Percentiles rank a stretch among this genome's conserved stretches.
Evolutionary conservation across 2,888 invertebrate species (phyloP).

Genomic region (Electrophaes corylata): DNA sequence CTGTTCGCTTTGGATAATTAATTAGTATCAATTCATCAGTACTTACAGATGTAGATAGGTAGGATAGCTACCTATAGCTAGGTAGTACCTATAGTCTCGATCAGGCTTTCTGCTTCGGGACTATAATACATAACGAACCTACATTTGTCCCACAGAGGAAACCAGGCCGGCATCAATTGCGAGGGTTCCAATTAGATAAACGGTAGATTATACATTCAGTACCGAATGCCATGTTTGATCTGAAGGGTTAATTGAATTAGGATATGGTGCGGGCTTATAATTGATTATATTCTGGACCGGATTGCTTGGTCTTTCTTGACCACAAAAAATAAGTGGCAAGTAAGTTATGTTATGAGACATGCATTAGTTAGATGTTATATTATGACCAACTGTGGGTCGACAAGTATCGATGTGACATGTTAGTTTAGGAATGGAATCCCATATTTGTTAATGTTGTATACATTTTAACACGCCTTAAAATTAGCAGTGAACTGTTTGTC

Average conservation of each 20-base stretch:
- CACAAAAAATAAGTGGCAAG: neutral
- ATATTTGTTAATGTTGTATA: too few species aligned
- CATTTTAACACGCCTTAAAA: too few species aligned
- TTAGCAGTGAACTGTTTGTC: too few species aligned
- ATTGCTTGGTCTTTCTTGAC: neutral
- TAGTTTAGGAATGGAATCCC: too few species aligned
- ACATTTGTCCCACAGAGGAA: slow-evolving; percentile 28
- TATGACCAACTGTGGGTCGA: neutral
- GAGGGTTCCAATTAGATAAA: slow-evolving; percentile 42
- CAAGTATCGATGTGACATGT: too few species aligned
- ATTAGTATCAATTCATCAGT: neutral
- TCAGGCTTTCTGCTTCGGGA: neutral
- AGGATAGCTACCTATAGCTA: too few species aligned
- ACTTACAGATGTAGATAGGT: too few species aligned
- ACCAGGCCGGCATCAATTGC: slow-evolving; percentile 39
- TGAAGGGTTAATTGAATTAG: slow-evolving; percentile 41
- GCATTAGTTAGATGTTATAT: neutral
- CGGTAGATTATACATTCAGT: slow-evolving; percentile 39
- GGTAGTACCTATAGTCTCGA: neutral
- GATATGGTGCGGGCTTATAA: slow-evolving; percentile 39
- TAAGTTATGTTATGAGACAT: neutral
- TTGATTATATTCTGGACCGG: slow-evolving; percentile 29
- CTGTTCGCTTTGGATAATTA: neutral
- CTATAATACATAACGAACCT: slow-evolving; percentile 15
- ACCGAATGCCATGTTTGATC: slow-evolving; percentile 39